Conservation (phyloP, 2,797 vertebrate genomes). For the Chelon auratus region DNA sequence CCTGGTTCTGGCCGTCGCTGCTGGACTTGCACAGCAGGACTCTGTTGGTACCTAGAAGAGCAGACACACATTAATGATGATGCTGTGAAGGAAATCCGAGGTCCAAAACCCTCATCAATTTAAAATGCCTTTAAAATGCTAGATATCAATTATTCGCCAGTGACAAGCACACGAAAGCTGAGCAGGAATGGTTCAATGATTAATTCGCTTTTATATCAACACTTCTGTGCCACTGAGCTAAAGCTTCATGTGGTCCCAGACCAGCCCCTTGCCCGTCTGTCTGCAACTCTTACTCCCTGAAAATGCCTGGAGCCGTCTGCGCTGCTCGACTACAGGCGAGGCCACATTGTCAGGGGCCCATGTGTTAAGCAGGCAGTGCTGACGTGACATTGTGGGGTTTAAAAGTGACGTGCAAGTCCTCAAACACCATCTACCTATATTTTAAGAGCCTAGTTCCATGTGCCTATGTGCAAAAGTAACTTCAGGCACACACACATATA, state of each 20-base stretch:
- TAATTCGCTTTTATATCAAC: slow-evolving; percentile 29
- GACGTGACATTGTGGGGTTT: not conserved
- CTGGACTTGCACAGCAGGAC: slow-evolving; percentile 95
- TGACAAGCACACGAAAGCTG: not conserved
- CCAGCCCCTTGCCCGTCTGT: not conserved
- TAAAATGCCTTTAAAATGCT: not conserved
- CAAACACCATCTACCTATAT: not conserved
- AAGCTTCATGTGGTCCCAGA: not conserved
- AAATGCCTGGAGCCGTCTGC: not conserved
- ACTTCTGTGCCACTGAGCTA: slow-evolving; percentile 13
- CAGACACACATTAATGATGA: slow-evolving; percentile 9
- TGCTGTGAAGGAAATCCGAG: slow-evolving; percentile 22
- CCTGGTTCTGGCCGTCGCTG: slow-evolving; percentile 93
- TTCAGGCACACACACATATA: slow-evolving; percentile 1
- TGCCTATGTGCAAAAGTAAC: not conserved
- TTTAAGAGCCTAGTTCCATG: not conserved
- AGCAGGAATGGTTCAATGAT: slow-evolving; percentile 19
- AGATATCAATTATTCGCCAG: slow-evolving; percentile 3
- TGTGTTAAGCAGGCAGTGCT: slow-evolving; percentile 1
- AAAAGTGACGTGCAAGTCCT: not conserved
- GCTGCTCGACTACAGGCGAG: not conserved
- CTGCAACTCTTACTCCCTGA: not conserved
- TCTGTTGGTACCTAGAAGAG: slow-evolving; percentile 90
- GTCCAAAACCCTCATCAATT: not conserved
- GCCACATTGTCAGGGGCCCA: not conserved